Evolutionary conservation across 2,113 vertebrate genomes (phyloP).

Genomic region (Tenrec ecaudatus): DNA sequence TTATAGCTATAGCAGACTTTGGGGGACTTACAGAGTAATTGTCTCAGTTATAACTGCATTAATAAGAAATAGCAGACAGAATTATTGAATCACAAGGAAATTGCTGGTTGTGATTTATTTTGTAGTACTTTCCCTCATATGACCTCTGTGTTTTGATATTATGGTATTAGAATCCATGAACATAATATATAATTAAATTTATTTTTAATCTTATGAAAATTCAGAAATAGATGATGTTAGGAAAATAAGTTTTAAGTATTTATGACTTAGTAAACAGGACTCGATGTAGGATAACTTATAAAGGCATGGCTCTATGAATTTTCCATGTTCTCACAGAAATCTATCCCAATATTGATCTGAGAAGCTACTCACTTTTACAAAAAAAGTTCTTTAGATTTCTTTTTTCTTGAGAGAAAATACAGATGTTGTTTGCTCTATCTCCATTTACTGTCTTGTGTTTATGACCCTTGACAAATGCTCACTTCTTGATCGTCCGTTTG

Average conservation of each 20-base stretch:
- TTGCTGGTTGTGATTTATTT: conserved; percentile 38
- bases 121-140: neutral
- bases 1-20: conserved; percentile 1
- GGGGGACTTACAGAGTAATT: neutral
- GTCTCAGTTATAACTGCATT: conserved; percentile 45
- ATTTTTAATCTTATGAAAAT: neutral
- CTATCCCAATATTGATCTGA: neutral
- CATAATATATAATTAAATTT: conserved; percentile 36
- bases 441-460: neutral
- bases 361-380: neutral
- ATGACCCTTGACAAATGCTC: conserved; percentile 13
- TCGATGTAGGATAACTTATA: neutral
- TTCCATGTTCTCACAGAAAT: neutral
- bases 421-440: neutral
- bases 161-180: neutral
- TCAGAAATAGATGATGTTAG: neutral
- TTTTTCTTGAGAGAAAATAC: neutral
- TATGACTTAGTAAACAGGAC: neutral
- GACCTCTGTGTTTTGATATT: neutral
- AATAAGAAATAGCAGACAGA: conserved; percentile 39
- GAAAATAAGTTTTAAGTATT: conserved; percentile 20
- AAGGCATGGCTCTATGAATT: neutral
- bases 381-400: conserved; percentile 10
- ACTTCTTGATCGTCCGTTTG: neutral
- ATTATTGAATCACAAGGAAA: conserved; percentile 55